phyloP scores from a whole-genome alignment of 2,888 invertebrate genomes.

The Orchestes rusci region DNA sequence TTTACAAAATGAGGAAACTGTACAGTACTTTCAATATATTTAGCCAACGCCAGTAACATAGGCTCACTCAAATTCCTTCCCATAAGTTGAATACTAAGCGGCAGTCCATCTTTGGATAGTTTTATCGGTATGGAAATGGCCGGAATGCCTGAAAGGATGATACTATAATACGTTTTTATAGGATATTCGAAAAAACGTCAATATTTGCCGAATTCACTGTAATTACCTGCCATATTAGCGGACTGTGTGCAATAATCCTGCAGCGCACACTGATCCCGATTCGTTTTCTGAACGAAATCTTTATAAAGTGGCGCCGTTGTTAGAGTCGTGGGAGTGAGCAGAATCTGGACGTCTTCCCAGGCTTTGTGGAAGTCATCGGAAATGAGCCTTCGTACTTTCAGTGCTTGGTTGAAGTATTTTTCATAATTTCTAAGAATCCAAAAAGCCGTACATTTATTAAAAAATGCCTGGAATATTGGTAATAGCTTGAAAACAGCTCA shows the following conservation, averaged over 20 bases:
- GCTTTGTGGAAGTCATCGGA: conserved; percentile 74
- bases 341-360: conserved; percentile 69
- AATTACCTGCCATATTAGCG: conserved; percentile 87
- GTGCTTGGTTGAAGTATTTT: conserved; percentile 82
- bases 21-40: conserved; percentile 70
- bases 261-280: conserved; percentile 77
- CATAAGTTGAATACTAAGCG: conserved; percentile 84
- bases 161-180: too few relatives aligned
- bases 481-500: too few relatives aligned
- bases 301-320: conserved; percentile 74
- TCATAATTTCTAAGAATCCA: conserved; percentile 78
- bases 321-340: conserved; percentile 89
- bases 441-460: too few relatives aligned
- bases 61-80: conserved; percentile 72
- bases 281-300: conserved; percentile 71
- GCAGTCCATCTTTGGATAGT: conserved; percentile 66
- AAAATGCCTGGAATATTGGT: too few relatives aligned
- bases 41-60: conserved; percentile 66
- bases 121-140: conserved; percentile 80
- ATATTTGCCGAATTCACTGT: too few relatives aligned
- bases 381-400: conserved; percentile 83
- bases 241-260: conserved; percentile 96
- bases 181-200: too few relatives aligned
- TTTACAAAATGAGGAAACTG: conserved; percentile 49
- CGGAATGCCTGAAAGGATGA: conserved; percentile 59